A percentile compares a stretch with the other conserved stretches of the same genome.
These are phyloP conservation scores for Drosophila bifasciata DNA, from an alignment of 1,140 invertebrate genomes.

Conservation along the genomic window DNA sequence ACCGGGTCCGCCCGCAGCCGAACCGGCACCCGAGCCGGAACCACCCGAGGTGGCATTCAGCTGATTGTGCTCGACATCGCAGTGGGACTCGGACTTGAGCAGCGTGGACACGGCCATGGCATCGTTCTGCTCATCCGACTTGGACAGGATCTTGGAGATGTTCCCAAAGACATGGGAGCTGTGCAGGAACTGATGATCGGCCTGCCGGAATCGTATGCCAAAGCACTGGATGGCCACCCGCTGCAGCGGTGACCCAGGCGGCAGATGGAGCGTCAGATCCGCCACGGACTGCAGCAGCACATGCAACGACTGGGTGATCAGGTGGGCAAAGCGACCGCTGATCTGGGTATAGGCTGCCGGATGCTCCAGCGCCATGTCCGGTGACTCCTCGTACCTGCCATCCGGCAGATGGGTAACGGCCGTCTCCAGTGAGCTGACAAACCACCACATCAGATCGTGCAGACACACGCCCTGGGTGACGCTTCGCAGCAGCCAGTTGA, in stretches of 20 bases:
- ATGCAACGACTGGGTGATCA: conserved; percentile 93
- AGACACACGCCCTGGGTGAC: conserved; percentile 95
- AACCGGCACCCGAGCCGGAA: background rate
- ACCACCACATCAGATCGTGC: conserved; percentile 98
- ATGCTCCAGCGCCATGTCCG: conserved; percentile 89
- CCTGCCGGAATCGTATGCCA: conserved; percentile 93
- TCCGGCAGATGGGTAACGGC: conserved; percentile 55
- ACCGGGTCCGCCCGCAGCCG: conserved; percentile 51
- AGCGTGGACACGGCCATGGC: conserved; percentile 72
- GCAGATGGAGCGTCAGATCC: conserved; percentile 95
- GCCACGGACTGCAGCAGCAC: conserved; percentile 95
- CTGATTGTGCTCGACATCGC: conserved; percentile 68
- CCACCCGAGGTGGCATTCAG: conserved; percentile 8
- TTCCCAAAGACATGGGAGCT: conserved; percentile 97
- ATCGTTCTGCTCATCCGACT: conserved; percentile 92
- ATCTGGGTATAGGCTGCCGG: conserved; percentile 92
- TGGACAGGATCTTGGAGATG: conserved; percentile 97
- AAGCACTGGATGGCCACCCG: conserved; percentile 97
- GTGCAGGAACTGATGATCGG: conserved; percentile 97
- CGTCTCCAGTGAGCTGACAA: conserved; percentile 90
- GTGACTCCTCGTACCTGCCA: conserved; percentile 66
- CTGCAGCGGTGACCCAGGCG: conserved; percentile 93
- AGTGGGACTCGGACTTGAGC: conserved; percentile 30
- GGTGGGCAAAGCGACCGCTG: conserved; percentile 91
- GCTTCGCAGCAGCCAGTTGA: conserved; percentile 97